Evolutionary conservation across 37 sponge, comb jelly and placozoan species (phyloP), one percentile per base, ranked within the genome.

Genomic region (Halichondria panicea): DNA sequence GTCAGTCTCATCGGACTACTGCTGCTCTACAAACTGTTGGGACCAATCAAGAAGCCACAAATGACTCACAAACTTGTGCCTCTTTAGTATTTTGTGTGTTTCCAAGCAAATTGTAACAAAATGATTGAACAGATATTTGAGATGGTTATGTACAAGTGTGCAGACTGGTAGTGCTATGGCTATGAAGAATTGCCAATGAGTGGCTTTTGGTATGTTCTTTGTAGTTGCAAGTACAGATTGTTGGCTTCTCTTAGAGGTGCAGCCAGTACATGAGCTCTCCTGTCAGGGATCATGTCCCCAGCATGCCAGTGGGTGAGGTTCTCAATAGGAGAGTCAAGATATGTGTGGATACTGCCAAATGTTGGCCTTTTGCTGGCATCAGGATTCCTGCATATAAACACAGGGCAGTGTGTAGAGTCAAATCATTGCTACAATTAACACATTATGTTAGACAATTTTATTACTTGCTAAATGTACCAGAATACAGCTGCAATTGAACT

Each of bases 121-220:
- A n/a, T n/a, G n/a, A n/a, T n/a, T n/a, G n/a, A n/a, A n/a, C n/a
- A n/a, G n/a, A n/a, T n/a, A n/a, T n/a, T n/a, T n/a, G n/a, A n/a
- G n/a, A n/a, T n/a, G n/a, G n/a, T n/a, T n/a, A n/a, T n/a, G n/a
- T n/a, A n/a, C n/a, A n/a, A n/a, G n/a, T n/a, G n/a, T n/a, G n/a
- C n/a, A n/a, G n/a, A n/a, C n/a, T n/a, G n/a, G n/a, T n/a, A n/a
- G n/a, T n/a, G n/a, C n/a, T n/a, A n/a, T n/a, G n/a, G n/a, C n/a
- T n/a, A n/a, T n/a, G n/a, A n/a, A n/a, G 52, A 48, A 48, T 11
- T 15, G 52, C 22, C 61, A 25, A 59, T 24, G 18, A 43, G 69
- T 56, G 66, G 77, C n/a, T 77, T 62, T 34, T 85, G 86, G 42
- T 88, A 88, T 8, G 68, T 78, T 43, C 82, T 44, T 38, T 88